A percentile compares a stretch with the other conserved stretches of the same genome.
Evolutionary conservation across 2,113 vertebrate genomes (phyloP).

Genomic region (Mastomys coucha): DNA sequence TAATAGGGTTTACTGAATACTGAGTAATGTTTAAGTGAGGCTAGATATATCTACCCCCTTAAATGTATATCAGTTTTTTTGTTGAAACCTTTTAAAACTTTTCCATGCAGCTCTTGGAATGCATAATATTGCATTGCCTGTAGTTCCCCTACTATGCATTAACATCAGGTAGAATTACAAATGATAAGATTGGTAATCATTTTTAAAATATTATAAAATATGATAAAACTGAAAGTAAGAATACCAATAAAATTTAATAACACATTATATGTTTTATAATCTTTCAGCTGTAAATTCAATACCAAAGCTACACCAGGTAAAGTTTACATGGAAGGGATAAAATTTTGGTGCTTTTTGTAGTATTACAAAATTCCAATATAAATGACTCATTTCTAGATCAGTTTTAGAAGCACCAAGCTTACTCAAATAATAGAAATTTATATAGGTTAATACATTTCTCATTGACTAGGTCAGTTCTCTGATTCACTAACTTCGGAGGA

Average conservation of each 20-base stretch:
- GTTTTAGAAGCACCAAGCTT: not conserved
- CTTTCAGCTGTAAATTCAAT: not conserved
- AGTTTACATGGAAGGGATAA: not conserved
- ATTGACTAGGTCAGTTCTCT: not conserved
- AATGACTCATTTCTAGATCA: not conserved
- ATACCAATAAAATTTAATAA: not conserved
- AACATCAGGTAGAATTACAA: not conserved
- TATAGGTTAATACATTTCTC: not conserved
- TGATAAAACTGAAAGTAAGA: not conserved
- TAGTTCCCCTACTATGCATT: not conserved
- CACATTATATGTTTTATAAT: not conserved
- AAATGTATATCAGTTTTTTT: not conserved
- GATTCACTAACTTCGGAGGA: not conserved
- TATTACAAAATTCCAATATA: not conserved
- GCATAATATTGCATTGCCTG: not conserved
- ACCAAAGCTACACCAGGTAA: not conserved
- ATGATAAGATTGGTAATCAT: not conserved
- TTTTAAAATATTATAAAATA: not conserved
- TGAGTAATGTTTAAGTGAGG: not conserved
- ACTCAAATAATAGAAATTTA: not conserved
- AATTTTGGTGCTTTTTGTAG: not conserved
- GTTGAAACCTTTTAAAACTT: not conserved
- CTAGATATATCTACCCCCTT: not conserved
- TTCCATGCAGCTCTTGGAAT: not conserved
- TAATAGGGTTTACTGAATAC: not conserved